Evolutionary conservation across 2,888 invertebrate genomes (phyloP).

Genomic region (Noctua fimbriata): DNA sequence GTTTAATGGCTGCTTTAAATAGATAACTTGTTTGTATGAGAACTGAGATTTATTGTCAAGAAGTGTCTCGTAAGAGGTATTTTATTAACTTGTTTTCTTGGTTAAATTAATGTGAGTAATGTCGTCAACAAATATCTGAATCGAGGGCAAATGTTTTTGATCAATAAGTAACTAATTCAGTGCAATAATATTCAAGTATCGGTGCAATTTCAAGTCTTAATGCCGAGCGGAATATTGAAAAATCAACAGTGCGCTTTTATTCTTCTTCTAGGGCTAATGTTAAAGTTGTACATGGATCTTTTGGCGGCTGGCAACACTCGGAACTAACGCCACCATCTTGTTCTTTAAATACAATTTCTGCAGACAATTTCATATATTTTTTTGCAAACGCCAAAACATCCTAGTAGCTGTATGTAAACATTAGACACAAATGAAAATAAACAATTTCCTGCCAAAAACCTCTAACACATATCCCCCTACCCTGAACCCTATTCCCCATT

Average conservation of each 20-base stretch:
- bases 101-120: background rate
- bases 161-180: background rate
- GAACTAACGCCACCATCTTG: background rate
- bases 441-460: background rate
- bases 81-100: conserved; percentile 8
- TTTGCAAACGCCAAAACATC: background rate
- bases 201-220: background rate
- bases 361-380: background rate
- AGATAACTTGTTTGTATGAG: conserved; percentile 5
- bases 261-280: background rate
- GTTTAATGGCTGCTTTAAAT: conserved; percentile 17
- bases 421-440: background rate
- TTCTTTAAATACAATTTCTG: background rate
- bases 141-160: background rate
- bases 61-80: background rate
- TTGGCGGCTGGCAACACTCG: background rate
- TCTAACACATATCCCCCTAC: background rate
- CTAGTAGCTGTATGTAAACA: background rate
- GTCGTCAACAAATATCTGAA: conserved; percentile 1
- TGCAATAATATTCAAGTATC: background rate
- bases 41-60: conserved; percentile 18
- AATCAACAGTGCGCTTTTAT: background rate
- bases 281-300: background rate
- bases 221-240: background rate
- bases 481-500: background rate